A percentile compares a stretch with the other conserved stretches of the same genome.
Evolutionary conservation across 2,888 invertebrate species (phyloP).

Genomic region (Drosophila greeni): DNA sequence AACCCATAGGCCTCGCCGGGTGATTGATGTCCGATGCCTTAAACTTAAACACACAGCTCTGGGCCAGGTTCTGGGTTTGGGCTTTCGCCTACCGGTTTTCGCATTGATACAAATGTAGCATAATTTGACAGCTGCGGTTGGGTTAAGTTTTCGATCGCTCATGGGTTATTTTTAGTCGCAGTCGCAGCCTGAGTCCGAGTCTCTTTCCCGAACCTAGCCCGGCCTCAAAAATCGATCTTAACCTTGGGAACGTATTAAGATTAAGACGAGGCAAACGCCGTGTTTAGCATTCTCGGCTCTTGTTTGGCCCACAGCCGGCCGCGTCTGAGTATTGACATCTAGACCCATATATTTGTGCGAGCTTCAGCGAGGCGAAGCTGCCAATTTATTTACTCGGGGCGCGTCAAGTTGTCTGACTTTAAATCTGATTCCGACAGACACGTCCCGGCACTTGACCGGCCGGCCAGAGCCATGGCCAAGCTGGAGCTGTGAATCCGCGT

Average conservation of each 20-base stretch:
- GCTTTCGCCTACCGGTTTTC: slow-evolving; percentile 58
- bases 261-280: slow-evolving; percentile 41
- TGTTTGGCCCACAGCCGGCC: slow-evolving; percentile 24
- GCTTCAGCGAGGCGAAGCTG: slow-evolving; percentile 47
- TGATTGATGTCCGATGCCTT: slow-evolving; percentile 63
- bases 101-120: slow-evolving; percentile 57
- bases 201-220: slow-evolving; percentile 21
- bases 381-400: slow-evolving; percentile 57
- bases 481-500: slow-evolving; percentile 28
- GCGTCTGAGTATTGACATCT: slow-evolving; percentile 60
- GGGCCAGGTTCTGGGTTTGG: slow-evolving; percentile 26
- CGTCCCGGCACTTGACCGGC: slow-evolving; percentile 55
- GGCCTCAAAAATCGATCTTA: slow-evolving; percentile 19
- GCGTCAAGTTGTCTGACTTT: slow-evolving; percentile 58
- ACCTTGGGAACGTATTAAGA: slow-evolving; percentile 60
- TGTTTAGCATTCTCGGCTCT: slow-evolving; percentile 33
- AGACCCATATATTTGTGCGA: slow-evolving; percentile 63
- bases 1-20: slow-evolving; percentile 12
- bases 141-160: slow-evolving; percentile 53
- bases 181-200: slow-evolving; percentile 1
- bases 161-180: slow-evolving; percentile 64
- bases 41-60: slow-evolving; percentile 49
- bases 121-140: slow-evolving; percentile 69
- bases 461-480: slow-evolving; percentile 48
- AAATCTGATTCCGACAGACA: slow-evolving; percentile 40